Evolutionary conservation across 2,113 vertebrate species (phyloP).

Genomic region (Origma solitaria): DNA sequence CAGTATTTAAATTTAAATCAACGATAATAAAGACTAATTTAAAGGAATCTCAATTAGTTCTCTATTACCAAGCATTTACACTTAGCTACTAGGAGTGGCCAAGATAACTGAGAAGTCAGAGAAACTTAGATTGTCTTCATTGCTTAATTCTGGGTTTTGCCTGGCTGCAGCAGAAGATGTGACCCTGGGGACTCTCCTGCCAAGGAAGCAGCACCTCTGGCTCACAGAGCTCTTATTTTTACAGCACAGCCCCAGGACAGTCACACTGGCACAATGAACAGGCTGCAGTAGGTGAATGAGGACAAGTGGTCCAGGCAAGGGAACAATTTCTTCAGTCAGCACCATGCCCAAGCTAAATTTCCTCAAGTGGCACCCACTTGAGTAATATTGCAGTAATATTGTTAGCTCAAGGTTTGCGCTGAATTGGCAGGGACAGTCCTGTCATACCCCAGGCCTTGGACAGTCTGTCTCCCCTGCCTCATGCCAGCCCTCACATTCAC

Average conservation of each 20-base stretch:
- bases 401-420: background rate
- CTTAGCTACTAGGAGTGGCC: background rate
- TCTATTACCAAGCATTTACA: background rate
- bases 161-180: background rate
- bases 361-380: background rate
- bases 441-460: background rate
- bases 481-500: background rate
- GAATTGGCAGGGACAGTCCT: background rate
- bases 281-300: background rate
- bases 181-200: background rate
- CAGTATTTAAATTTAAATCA: background rate
- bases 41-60: background rate
- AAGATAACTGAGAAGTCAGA: background rate
- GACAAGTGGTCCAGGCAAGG: background rate
- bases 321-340: background rate
- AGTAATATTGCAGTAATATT: background rate
- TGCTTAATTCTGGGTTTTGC: background rate
- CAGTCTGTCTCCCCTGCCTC: background rate
- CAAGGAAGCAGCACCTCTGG: background rate
- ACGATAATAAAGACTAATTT: background rate
- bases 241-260: background rate
- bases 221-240: background rate
- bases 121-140: background rate
- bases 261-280: background rate
- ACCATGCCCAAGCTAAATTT: fast-evolving